phyloP scores from a whole-genome alignment of 2,888 invertebrate genomes.

The Mechanitis mazaeus region DNA sequence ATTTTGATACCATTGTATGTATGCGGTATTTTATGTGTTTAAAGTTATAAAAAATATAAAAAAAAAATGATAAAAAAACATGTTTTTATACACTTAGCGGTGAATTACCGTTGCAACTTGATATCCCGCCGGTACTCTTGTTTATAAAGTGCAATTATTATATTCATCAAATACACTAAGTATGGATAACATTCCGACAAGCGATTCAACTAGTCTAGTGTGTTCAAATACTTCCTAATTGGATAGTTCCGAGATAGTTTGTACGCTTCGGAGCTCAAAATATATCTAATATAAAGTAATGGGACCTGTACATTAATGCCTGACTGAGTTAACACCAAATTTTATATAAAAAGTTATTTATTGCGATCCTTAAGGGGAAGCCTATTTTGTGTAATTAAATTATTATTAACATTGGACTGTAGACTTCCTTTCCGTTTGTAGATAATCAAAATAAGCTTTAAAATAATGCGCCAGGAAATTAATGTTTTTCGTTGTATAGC shows the following conservation, averaged over 20 bases:
- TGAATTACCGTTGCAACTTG: conserved; percentile 3
- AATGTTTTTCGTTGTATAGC: neutral
- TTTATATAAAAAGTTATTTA: conserved; percentile 50
- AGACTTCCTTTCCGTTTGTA: conserved; percentile 21
- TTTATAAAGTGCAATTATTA: conserved; percentile 10
- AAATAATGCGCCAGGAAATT: conserved; percentile 33
- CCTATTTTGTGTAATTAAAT: conserved; percentile 27
- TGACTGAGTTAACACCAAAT: conserved; percentile 69
- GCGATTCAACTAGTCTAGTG: conserved; percentile 53
- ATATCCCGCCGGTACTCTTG: conserved; percentile 18
- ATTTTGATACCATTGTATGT: conserved; percentile 5
- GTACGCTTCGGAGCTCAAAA: conserved; percentile 40
- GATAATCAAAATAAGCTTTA: conserved; percentile 36
- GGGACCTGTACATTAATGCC: conserved; percentile 61
- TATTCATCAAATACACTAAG: neutral
- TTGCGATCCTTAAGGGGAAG: conserved; percentile 34
- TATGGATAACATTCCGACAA: conserved; percentile 41
- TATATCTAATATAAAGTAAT: conserved; percentile 36
- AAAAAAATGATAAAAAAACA: neutral
- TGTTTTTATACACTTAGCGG: conserved; percentile 7
- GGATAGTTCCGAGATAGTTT: conserved; percentile 38
- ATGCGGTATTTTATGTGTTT: conserved; percentile 1
- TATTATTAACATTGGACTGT: conserved; percentile 26
- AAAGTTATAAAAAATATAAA: neutral
- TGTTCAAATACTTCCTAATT: conserved; percentile 51